phyloP scores from a whole-genome alignment of 2,888 invertebrate species.

The Drosophila neonasuta region DNA sequence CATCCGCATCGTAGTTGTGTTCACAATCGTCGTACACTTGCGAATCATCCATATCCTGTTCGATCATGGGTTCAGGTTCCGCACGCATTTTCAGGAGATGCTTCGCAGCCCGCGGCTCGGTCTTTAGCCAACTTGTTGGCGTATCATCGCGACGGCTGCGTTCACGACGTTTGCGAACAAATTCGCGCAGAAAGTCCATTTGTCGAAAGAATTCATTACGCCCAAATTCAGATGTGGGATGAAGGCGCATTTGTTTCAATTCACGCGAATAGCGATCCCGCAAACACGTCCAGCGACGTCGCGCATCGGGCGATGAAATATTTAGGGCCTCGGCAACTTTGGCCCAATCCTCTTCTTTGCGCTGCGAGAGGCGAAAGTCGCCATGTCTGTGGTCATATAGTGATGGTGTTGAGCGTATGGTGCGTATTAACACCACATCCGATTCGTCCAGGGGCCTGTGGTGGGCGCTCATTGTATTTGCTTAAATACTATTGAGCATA shows the following conservation, averaged over 20 bases:
- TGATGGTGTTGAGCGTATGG: conserved; percentile 77
- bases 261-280: conserved; percentile 82
- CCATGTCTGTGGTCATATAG: conserved; percentile 80
- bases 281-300: conserved; percentile 81
- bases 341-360: conserved; percentile 81
- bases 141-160: conserved; percentile 69
- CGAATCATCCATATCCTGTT: conserved; percentile 49
- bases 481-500: conserved; percentile 36
- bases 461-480: conserved; percentile 67
- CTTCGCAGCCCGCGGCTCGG: conserved; percentile 42
- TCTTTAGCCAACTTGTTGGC: conserved; percentile 60
- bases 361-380: conserved; percentile 79
- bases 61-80: conserved; percentile 37
- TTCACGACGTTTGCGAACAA: conserved; percentile 77
- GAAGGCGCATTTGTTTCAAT: conserved; percentile 76
- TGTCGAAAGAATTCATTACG: conserved; percentile 77
- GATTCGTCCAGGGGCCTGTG: conserved; percentile 76
- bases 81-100: conserved; percentile 29
- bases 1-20: conserved; percentile 57
- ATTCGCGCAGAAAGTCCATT: conserved; percentile 80
- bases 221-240: conserved; percentile 73
- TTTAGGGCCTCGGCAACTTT: conserved; percentile 74
- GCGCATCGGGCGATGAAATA: conserved; percentile 68
- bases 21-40: conserved; percentile 61
- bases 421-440: conserved; percentile 76